phyloP scores from a whole-genome alignment of 1,140 invertebrate species.

The Anagrus nilaparvatae region DNA sequence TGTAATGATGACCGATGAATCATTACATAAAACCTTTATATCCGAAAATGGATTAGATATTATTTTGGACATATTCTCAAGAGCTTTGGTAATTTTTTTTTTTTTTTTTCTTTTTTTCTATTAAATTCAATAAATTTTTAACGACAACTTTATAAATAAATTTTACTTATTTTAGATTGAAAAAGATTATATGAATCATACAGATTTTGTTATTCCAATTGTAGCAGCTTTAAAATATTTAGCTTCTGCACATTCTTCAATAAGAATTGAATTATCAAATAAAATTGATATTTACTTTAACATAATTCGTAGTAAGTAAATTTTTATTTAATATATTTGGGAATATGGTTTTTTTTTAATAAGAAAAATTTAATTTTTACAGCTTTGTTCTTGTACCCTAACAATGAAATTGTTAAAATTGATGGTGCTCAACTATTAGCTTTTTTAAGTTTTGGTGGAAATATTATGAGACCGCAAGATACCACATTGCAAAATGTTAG shows the following conservation, averaged over 20 bases:
- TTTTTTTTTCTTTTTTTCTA: neutral
- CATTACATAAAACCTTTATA: constrained; percentile 44
- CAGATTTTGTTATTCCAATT: constrained; percentile 53
- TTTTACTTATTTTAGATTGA: constrained; percentile 36
- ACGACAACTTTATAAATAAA: neutral
- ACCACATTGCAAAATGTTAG: constrained; percentile 20
- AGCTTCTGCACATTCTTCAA: constrained; percentile 36
- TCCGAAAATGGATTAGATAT: constrained; percentile 38
- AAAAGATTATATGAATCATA: constrained; percentile 50
- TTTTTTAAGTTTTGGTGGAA: constrained; percentile 41
- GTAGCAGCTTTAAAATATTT: constrained; percentile 50
- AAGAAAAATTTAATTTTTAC: constrained; percentile 12
- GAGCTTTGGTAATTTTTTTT: constrained; percentile 26
- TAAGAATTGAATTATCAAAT: constrained; percentile 44
- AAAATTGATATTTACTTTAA: constrained; percentile 43
- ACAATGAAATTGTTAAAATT: constrained; percentile 40
- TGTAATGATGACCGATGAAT: constrained; percentile 47
- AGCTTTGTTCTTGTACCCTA: constrained; percentile 47
- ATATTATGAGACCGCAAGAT: constrained; percentile 32
- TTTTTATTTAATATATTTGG: constrained; percentile 7
- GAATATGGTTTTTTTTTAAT: constrained; percentile 8
- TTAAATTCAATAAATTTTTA: neutral
- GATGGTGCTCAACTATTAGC: constrained; percentile 41
- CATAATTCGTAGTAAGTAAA: constrained; percentile 46
- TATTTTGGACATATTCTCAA: constrained; percentile 32